A percentile compares a stretch with the other conserved stretches of the same genome.
Conservation (phyloP, 2,113 vertebrate species). For the Poeciliopsis prolifica region DNA sequence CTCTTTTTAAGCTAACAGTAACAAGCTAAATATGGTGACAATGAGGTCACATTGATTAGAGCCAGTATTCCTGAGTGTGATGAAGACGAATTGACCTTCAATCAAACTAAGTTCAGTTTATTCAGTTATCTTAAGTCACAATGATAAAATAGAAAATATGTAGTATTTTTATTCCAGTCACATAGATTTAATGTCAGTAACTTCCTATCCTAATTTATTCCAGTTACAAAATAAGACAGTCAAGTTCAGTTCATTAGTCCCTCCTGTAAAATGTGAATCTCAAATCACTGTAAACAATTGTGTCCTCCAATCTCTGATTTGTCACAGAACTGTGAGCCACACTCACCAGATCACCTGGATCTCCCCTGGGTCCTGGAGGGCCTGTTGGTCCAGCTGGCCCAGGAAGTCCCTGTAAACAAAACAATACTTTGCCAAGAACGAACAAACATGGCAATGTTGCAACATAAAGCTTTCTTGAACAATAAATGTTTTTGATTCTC, state of each 20-base stretch:
- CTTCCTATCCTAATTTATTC: too few species aligned
- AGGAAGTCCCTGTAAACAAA: constrained; percentile 68
- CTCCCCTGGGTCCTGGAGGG: constrained; percentile 85
- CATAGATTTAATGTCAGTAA: too few species aligned
- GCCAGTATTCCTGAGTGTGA: too few species aligned
- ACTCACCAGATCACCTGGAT: constrained; percentile 86
- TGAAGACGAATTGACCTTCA: too few species aligned
- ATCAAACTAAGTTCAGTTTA: too few species aligned
- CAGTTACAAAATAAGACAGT: neutral
- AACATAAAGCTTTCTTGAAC: neutral
- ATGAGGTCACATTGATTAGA: too few species aligned
- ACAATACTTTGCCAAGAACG: constrained; percentile 13
- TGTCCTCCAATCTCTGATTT: neutral
- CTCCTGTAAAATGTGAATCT: constrained; percentile 12
- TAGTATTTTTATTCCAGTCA: too few species aligned
- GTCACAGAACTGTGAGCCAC: neutral
- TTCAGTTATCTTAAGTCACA: too few species aligned
- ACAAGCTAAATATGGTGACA: too few species aligned
- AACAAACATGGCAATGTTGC: neutral
- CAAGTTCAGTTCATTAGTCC: constrained; percentile 3
- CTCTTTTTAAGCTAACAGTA: too few species aligned
- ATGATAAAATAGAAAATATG: too few species aligned
- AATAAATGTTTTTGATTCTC: neutral
- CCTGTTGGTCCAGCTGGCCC: constrained; percentile 77
- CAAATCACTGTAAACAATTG: constrained; percentile 18